These are phyloP conservation scores for Pseudomyrmex cubaensis DNA, from an alignment of 1,140 invertebrate genomes.

Conservation along the genomic window DNA sequence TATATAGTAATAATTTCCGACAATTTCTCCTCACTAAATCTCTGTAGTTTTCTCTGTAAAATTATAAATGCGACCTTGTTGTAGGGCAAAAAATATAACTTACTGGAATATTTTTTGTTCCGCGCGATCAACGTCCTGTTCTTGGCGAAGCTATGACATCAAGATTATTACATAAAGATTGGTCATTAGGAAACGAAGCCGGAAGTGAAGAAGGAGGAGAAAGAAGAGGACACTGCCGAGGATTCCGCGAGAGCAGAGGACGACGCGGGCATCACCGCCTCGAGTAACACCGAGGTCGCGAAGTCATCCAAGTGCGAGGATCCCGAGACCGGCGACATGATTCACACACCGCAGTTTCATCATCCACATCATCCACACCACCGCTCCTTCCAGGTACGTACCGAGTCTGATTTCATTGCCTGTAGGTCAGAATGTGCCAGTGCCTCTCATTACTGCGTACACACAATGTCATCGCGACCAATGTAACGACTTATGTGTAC, in stretches of 20 bases:
- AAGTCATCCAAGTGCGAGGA: conserved; percentile 82
- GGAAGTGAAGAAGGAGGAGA: conserved; percentile 79
- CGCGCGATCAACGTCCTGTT: background rate
- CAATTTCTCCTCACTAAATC: too few relatives aligned
- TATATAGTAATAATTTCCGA: background rate
- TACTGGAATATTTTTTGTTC: background rate
- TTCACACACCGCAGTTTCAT: conserved; percentile 89
- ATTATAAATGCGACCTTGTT: too few relatives aligned
- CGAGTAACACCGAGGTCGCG: conserved; percentile 74
- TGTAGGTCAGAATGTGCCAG: conserved; percentile 6
- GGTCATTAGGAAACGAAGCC: conserved; percentile 73
- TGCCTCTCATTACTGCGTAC: conserved; percentile 8
- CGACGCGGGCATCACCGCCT: conserved; percentile 65
- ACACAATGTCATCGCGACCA: conserved; percentile 42
- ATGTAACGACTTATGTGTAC: conserved; percentile 47
- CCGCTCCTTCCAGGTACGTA: conserved; percentile 86
- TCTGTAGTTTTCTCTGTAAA: too few relatives aligned
- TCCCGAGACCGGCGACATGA: conserved; percentile 87
- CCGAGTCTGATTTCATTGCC: conserved; percentile 47
- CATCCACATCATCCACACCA: conserved; percentile 86
- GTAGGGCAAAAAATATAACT: background rate
- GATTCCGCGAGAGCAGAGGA: conserved; percentile 73
- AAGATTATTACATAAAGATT: conserved; percentile 17
- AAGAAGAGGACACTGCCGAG: conserved; percentile 63
- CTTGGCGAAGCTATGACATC: background rate